Conservation (phyloP, 2,797 vertebrate species). For the Gymnothorax javanicus region DNA sequence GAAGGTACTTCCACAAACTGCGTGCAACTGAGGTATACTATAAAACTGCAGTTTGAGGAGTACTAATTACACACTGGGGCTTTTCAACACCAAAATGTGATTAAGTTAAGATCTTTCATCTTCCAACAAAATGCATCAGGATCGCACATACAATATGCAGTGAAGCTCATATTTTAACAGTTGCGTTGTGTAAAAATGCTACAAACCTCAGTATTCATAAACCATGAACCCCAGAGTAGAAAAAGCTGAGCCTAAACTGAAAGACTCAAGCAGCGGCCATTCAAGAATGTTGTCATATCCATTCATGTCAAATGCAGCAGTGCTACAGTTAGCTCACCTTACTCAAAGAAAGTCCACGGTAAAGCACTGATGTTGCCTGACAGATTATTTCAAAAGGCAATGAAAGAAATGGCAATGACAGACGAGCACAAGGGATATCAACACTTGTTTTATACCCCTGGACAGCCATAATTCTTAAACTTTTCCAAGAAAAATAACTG, state of each 20-base stretch:
- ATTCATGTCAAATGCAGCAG: conserved; percentile 58
- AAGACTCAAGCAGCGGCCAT: conserved; percentile 51
- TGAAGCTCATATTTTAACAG: no score
- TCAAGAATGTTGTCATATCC: conserved; percentile 57
- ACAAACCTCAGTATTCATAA: conserved; percentile 19
- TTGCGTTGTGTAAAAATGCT: neutral
- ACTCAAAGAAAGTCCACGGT: conserved; percentile 53
- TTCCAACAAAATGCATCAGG: conserved; percentile 1
- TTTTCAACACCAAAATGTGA: neutral
- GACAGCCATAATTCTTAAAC: neutral
- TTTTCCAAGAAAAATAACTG: neutral
- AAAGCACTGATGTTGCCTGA: conserved; percentile 46
- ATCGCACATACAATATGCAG: neutral
- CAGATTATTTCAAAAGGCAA: neutral
- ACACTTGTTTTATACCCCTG: neutral
- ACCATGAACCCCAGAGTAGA: conserved; percentile 49
- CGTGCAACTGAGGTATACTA: neutral
- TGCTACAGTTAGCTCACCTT: conserved; percentile 49
- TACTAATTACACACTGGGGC: neutral
- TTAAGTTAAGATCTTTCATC: conserved; percentile 1
- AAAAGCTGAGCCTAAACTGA: conserved; percentile 54
- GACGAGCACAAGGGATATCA: neutral
- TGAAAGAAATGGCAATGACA: neutral
- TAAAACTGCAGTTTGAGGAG: neutral
- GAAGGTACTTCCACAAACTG: neutral